Conservation (phyloP, 2,113 vertebrate genomes). For the Hippolais icterina region DNA sequence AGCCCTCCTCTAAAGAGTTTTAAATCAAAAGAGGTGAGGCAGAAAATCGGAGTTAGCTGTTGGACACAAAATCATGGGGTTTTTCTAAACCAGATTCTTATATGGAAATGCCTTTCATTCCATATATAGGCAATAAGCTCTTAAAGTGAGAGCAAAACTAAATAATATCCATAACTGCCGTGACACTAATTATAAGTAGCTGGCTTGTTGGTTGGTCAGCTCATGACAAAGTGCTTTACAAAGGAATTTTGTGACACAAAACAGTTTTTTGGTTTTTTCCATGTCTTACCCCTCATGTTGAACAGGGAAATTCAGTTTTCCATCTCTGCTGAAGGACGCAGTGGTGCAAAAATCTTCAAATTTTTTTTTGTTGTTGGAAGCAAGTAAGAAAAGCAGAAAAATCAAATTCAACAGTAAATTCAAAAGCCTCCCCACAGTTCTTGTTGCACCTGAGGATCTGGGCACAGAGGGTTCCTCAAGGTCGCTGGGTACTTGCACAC, state of each 20-base stretch:
- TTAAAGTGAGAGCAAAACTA: neutral
- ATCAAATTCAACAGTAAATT: neutral
- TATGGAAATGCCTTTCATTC: neutral
- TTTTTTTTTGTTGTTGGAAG: neutral
- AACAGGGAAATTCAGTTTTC: neutral
- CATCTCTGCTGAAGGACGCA: neutral
- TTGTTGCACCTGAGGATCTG: neutral
- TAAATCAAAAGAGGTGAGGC: neutral
- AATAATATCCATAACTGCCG: neutral
- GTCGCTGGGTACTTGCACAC: neutral
- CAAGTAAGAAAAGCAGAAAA: neutral
- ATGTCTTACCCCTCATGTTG: neutral
- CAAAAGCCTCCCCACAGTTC: neutral
- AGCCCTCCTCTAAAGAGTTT: neutral
- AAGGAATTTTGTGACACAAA: neutral
- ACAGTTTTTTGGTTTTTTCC: too few species aligned
- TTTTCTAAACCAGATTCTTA: neutral
- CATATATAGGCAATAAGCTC: neutral
- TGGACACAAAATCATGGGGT: accelerated
- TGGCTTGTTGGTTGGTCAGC: neutral
- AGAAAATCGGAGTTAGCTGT: neutral
- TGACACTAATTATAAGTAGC: neutral
- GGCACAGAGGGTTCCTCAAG: neutral
- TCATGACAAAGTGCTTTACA: neutral
- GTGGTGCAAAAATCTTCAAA: neutral